Evolutionary conservation across 2,888 invertebrate genomes (phyloP).

Genomic region (Callinectes sapidus): DNA sequence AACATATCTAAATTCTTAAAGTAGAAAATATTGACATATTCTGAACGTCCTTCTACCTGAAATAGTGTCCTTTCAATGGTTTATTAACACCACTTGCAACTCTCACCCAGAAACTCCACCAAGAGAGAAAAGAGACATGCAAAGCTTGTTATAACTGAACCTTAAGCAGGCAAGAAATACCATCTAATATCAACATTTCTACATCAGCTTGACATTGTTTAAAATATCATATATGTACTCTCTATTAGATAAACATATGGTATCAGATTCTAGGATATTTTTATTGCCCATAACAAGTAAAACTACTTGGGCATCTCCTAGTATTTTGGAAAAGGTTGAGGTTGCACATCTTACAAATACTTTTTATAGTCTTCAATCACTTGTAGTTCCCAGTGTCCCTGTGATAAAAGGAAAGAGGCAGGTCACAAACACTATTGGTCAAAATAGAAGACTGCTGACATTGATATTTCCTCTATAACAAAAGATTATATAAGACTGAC

Average conservation of each 20-base stretch:
- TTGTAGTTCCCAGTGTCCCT: background rate
- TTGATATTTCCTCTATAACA: too few species aligned
- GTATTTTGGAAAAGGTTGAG: too few species aligned
- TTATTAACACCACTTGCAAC: background rate
- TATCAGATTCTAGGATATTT: background rate
- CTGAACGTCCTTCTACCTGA: background rate
- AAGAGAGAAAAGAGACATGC: background rate
- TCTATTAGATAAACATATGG: background rate
- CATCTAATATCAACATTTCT: background rate
- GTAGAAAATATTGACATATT: background rate
- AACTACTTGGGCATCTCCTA: background rate
- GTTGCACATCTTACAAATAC: background rate
- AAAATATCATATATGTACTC: background rate
- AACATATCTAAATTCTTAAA: background rate
- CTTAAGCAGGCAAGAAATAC: background rate
- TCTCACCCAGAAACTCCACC: background rate
- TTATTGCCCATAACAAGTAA: background rate
- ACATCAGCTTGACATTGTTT: background rate
- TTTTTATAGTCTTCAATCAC: background rate
- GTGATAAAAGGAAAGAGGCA: too few species aligned
- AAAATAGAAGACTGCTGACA: too few species aligned
- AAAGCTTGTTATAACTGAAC: background rate
- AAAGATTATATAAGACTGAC: too few species aligned
- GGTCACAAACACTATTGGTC: too few species aligned
- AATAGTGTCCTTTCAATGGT: background rate